Base-by-base conservation (phyloP, 2,888 invertebrate genomes). In the Ichneumoninae sp. region DNA sequence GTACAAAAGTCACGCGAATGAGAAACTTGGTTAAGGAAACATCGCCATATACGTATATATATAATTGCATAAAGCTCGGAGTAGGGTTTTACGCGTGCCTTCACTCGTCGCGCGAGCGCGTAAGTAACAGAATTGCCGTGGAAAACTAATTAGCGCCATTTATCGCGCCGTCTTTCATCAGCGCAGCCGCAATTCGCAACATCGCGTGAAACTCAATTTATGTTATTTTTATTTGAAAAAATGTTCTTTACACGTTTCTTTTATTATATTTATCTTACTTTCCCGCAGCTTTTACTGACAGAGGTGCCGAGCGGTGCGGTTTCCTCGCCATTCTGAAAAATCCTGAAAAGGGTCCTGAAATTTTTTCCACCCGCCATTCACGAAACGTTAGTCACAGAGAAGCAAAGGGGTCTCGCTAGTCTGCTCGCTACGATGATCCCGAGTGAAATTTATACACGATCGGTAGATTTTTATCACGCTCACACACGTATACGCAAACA, bases 91-190 rank as follows among this genome's bases (percentile, higher is more conserved):
- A 71, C 74, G 52, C 76, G 76, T 79, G 79, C 78, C 82, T 71
- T 66, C 30, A 76, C 72, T 82, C 78, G 50, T 74, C 71, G 19
- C 44, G 66, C 74, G 62, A 76, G 66, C 79, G 68, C 82, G 82
- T 79, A 71, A 72, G 79, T 76, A 82, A 74, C 82, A 72, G 76
- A 85, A 82, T 76, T 80, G 76, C 72, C 79, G 82, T 74, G 79
- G 72, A 82, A 85, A 85, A 82, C 79, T 85, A 85, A 85, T 85
- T 85, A 85, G 84, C 84, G 84, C 72, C 62, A 85, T 85, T 85
- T 85, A 82, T 80, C 82, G 84, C 77, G 82, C 54, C 66, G 72
- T 85, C 76, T 85, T 82, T 82, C 82, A 79, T 76, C 66, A 68
- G 68, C 66, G 26, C 22, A 26, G 26, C 30, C 19, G 71, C 52